phyloP scores from a whole-genome alignment of 2,888 invertebrate species.

The Sialis lutaria region DNA sequence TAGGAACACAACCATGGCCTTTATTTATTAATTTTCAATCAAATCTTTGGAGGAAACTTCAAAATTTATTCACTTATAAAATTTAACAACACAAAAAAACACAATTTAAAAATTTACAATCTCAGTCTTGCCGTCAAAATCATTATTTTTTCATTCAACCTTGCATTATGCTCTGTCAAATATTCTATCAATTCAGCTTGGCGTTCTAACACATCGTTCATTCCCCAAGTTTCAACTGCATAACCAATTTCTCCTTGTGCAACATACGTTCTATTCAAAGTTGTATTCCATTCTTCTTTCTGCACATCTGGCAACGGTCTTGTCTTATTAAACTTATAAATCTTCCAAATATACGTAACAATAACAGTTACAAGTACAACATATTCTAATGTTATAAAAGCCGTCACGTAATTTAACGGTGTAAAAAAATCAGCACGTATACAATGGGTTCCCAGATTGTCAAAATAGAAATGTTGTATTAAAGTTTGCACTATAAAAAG shows the following conservation, averaged over 20 bases:
- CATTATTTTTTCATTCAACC: slow-evolving; percentile 45
- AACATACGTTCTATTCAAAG: slow-evolving; percentile 29
- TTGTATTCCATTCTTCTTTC: slow-evolving; percentile 36
- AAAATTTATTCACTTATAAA: background rate
- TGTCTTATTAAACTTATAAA: slow-evolving; percentile 37
- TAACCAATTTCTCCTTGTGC: slow-evolving; percentile 32
- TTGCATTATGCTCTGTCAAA: slow-evolving; percentile 46
- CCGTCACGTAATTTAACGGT: slow-evolving; percentile 39
- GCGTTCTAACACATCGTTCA: slow-evolving; percentile 44
- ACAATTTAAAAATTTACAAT: too few relatives aligned
- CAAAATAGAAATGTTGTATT: slow-evolving; percentile 36
- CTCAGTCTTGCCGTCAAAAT: slow-evolving; percentile 33
- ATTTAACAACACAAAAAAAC: slow-evolving; percentile 8
- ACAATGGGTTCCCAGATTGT: slow-evolving; percentile 32
- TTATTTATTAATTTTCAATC: too few relatives aligned
- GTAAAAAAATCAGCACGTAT: slow-evolving; percentile 27
- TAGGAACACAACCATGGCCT: too few relatives aligned
- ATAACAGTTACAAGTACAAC: slow-evolving; percentile 29
- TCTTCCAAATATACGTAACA: slow-evolving; percentile 34
- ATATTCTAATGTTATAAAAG: slow-evolving; percentile 31
- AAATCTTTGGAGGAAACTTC: background rate
- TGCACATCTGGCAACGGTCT: slow-evolving; percentile 43
- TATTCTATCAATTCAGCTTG: slow-evolving; percentile 55
- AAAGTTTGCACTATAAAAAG: slow-evolving; percentile 35
- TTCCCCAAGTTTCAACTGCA: slow-evolving; percentile 27